phyloP scores from a whole-genome alignment of 2,113 vertebrate genomes.

The Ctenomys sociabilis region DNA sequence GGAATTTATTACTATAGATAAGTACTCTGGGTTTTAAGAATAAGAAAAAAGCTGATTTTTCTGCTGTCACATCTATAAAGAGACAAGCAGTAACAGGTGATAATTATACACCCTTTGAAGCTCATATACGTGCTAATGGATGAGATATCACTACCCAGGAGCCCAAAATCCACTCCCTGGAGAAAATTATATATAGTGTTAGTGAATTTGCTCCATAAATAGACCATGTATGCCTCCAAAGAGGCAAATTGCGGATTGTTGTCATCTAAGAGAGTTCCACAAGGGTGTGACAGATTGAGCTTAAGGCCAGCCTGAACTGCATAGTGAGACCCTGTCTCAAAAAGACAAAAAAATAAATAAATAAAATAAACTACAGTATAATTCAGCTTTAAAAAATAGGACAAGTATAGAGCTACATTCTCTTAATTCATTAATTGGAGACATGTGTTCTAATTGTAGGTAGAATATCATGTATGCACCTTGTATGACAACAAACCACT shows the following conservation, averaged over 20 bases:
- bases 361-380: too few species aligned
- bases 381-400: too few species aligned
- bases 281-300: neutral
- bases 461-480: too few species aligned
- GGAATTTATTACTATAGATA: neutral
- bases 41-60: conserved; percentile 47
- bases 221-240: neutral
- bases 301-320: too few species aligned
- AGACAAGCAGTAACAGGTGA: conserved; percentile 62
- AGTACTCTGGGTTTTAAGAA: neutral
- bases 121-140: conserved; percentile 40
- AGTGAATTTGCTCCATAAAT: neutral
- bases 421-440: too few species aligned
- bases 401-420: too few species aligned
- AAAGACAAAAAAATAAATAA: too few species aligned
- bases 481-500: too few species aligned
- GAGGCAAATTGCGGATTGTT: neutral
- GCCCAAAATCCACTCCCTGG: neutral
- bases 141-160: neutral
- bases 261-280: neutral
- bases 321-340: too few species aligned
- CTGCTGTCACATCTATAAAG: conserved; percentile 56
- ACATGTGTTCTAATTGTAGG: too few species aligned
- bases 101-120: conserved; percentile 71
- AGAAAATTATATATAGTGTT: conserved; percentile 27